Base-by-base conservation (phyloP, 2,888 invertebrate genomes). In the Synanthedon andrenaeformis region DNA sequence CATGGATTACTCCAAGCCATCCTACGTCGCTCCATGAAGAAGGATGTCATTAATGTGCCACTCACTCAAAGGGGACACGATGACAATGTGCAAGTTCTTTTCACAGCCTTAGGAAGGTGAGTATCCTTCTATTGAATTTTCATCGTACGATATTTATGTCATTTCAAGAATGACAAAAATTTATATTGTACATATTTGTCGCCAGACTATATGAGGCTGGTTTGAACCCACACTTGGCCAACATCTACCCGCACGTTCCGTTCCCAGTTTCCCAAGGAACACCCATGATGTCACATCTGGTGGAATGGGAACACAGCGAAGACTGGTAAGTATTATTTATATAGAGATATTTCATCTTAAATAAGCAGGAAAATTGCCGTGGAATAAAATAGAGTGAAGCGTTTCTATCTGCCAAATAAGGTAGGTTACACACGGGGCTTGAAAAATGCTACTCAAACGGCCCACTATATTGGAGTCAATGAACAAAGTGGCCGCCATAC, bases 1-100 rank as follows among this genome's bases (percentile, higher is more conserved):
- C 97, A 97, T 65, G 94, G 95, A 6, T 88, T 97, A 0, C 89
- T 97, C 41, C 96, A 96, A 72, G 94, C 96, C 0, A 95, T 97
- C 65, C 84, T 97, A 6, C 92, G 93, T 58, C 89, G 95, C 49
- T 93, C 95, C 0, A 79, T 97, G 49, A 87, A 88, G 62, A 82
- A 91, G 53, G 91, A 91, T n/a, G 92, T 93, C 58, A 87, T 90
- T 28, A 94, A 94, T 70, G 86, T 96, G 48, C 89, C 95, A 0
- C 82, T 97, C 1, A 95, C 95, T 52, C 92, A 93, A 70, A 89
- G 91, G 55, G 91, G 90, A 10, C 90, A 92, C 59, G 89, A 88
- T 8, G 92, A 95, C 69, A 91, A 90, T 45, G 79, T 90, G 0
- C 89, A 90, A 59, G 88, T 90, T 19, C 71, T 93, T 42, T 76